A percentile compares a stretch with the other conserved stretches of the same genome.
phyloP scores from a whole-genome alignment of 35 echinoderm and acorn worm genomes.

The Amphiura filiformis region DNA sequence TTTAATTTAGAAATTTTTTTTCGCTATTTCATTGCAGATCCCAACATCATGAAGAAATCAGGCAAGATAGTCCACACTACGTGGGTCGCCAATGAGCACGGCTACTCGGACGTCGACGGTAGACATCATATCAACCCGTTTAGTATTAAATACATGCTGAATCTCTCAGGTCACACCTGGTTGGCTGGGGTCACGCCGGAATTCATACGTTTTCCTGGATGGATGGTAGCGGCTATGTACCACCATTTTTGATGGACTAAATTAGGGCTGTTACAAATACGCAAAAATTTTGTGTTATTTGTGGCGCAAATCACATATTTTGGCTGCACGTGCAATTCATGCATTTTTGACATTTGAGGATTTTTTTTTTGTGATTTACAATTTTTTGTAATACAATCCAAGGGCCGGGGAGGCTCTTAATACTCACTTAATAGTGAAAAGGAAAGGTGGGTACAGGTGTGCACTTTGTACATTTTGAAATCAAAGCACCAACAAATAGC shows the following conservation, averaged over 20 bases:
- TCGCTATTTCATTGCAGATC: slow-evolving; percentile 18
- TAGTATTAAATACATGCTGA: slow-evolving; percentile 3
- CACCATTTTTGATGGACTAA: not conserved
- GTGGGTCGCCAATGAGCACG: slow-evolving; percentile 14
- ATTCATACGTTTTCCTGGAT: slow-evolving; percentile 42
- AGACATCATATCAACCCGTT: not conserved
- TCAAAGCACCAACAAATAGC: too few relatives aligned
- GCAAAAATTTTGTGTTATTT: too few relatives aligned
- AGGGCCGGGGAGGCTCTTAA: too few relatives aligned
- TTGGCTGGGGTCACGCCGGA: slow-evolving; percentile 28
- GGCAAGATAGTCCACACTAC: slow-evolving; percentile 20
- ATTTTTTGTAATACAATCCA: too few relatives aligned
- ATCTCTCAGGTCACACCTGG: slow-evolving; percentile 34
- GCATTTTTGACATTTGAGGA: too few relatives aligned
- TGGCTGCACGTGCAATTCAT: too few relatives aligned
- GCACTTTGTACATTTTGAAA: too few relatives aligned
- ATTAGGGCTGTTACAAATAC: not conserved
- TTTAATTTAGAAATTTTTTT: too few relatives aligned
- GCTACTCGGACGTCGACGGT: slow-evolving; percentile 40
- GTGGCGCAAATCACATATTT: too few relatives aligned
- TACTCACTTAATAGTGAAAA: too few relatives aligned
- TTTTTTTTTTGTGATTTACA: too few relatives aligned
- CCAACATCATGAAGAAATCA: slow-evolving; percentile 44
- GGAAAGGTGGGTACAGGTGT: too few relatives aligned
- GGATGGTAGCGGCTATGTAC: slow-evolving; percentile 5